These are phyloP conservation scores for Phymastichus coffea DNA, from an alignment of 1,140 invertebrate genomes.

Conservation along the genomic window DNA sequence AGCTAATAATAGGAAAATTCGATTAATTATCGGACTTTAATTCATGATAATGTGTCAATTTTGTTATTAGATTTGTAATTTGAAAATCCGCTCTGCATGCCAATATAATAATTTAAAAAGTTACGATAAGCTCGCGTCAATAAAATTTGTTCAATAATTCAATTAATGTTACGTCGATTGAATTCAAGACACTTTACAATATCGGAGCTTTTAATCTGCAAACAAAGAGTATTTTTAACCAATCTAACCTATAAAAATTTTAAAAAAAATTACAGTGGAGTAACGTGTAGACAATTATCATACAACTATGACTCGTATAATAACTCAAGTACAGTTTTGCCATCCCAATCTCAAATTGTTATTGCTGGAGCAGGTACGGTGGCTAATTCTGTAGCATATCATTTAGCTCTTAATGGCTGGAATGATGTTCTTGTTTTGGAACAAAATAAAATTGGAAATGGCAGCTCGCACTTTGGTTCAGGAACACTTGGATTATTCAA, in stretches of 20 bases:
- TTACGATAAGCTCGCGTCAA: too few relatives aligned
- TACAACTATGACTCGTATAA: constrained; percentile 13
- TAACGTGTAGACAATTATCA: too few relatives aligned
- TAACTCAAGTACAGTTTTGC: constrained; percentile 33
- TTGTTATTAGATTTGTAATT: too few relatives aligned
- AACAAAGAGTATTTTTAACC: neutral
- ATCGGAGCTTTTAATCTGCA: constrained; percentile 12
- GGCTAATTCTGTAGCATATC: constrained; percentile 70
- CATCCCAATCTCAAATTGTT: constrained; percentile 61
- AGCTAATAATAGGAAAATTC: too few relatives aligned
- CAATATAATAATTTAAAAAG: too few relatives aligned
- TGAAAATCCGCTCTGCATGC: too few relatives aligned
- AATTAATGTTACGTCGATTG: constrained; percentile 26
- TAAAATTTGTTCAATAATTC: neutral
- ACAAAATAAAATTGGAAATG: constrained; percentile 66
- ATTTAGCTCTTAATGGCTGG: constrained; percentile 64
- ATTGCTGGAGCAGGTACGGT: constrained; percentile 69
- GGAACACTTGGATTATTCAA: constrained; percentile 66
- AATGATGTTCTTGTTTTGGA: constrained; percentile 67
- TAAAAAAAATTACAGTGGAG: too few relatives aligned
- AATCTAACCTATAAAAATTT: constrained; percentile 29
- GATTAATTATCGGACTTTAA: too few relatives aligned
- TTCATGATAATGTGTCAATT: too few relatives aligned
- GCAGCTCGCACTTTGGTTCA: constrained; percentile 68
- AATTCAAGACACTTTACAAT: constrained; percentile 20